Base-by-base conservation (phyloP, 2,113 vertebrate species). In the Axis porcinus region DNA sequence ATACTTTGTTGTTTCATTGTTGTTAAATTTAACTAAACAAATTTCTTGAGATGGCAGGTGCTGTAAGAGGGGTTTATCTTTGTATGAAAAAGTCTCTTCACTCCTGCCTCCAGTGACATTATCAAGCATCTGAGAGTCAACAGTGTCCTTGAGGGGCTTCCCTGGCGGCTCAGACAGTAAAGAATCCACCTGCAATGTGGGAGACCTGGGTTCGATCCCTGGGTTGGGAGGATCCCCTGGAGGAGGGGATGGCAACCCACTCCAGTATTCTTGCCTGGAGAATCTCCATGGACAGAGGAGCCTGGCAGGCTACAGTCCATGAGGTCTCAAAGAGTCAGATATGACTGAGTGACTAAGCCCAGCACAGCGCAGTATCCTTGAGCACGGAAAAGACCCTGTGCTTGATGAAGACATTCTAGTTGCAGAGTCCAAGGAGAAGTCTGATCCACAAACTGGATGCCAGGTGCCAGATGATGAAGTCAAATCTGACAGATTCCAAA, bases 31-130 rank as follows among this genome's bases (percentile, higher is more conserved):
- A 97, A 99, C 98, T 23, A 99, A 99, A 97, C 99, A 99, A 98
- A 99, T 99, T 92, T 99, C 99, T 57, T 99, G 98, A 89, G 99
- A 99, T 74, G 99, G 99, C 1, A 99, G 99, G 99, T 99, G 33
- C 98, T 99, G 23, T 98, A 99, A 82, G 99, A 99, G 85, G 98
- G 97, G 78, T 98, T 99, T 55, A 99, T 99, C 94, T 99, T 99
- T 95, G 99, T 99, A 23, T 98, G 99, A 33, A 99, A 99, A 89
- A 52, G 19, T 92, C 28, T 96, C n/a, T 60, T 97, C 8, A 13
- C 47, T 79, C 55, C 47, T 4, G 7, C 7, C 6, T 64, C 54
- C 62, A 84, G 33, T 57, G 40, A 86, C 28, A 13, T 45, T 17
- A 43, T 70, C 58, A 92, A 70, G 43, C 67, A 60, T 70, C n/a